Evolutionary conservation across 92 coral and sea anemone species (phyloP).

Genomic region (Zoanthus gigantus): DNA sequence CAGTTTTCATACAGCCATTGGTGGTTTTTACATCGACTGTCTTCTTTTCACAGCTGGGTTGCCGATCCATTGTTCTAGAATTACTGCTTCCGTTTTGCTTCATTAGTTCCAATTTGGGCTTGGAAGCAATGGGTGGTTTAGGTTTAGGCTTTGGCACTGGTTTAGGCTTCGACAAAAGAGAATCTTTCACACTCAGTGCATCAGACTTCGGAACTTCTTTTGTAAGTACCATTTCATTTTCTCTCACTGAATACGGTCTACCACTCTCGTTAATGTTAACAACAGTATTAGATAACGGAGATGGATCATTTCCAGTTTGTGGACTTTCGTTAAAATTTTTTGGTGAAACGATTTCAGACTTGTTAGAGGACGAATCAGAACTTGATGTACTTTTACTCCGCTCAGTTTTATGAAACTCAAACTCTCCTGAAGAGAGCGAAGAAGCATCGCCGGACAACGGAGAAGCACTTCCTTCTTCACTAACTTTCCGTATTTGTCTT

Average conservation of each 20-base stretch:
- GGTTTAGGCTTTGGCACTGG: conserved; percentile 42
- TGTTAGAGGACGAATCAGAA: conserved; percentile 8
- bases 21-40: conserved; percentile 4
- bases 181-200: not conserved
- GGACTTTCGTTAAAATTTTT: conserved; percentile 31
- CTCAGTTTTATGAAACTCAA: conserved; percentile 22
- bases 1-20: not conserved
- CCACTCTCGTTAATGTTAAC: not conserved
- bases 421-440: conserved; percentile 43
- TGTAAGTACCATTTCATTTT: not conserved
- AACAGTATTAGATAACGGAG: not conserved
- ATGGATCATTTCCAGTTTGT: not conserved
- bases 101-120: conserved; percentile 14
- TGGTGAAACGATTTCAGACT: not conserved
- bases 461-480: conserved; percentile 35
- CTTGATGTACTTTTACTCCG: not conserved
- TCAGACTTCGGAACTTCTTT: conserved; percentile 4
- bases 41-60: conserved; percentile 19
- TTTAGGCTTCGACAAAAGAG: conserved; percentile 12
- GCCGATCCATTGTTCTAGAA: conserved; percentile 16
- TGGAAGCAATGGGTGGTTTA: conserved; percentile 6
- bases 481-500: conserved; percentile 20
- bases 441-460: conserved; percentile 36
- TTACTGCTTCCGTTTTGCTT: not conserved
- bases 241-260: not conserved